Conservation (phyloP, 1,140 invertebrate species). For the Diuraphis noxia region DNA sequence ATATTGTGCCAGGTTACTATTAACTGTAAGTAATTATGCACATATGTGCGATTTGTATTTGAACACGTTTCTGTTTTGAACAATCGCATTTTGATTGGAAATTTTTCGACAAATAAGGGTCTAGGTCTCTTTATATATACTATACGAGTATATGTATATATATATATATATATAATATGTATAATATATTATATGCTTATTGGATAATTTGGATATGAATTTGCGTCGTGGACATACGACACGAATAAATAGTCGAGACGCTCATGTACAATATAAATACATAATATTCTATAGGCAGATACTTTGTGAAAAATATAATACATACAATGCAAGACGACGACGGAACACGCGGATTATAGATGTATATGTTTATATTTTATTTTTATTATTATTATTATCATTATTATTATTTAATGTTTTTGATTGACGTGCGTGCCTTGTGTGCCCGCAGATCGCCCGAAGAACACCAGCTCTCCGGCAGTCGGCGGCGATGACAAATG, state of each 20-base stretch:
- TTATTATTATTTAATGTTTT: neutral
- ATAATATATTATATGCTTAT: neutral
- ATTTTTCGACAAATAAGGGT: neutral
- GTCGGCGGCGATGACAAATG: constrained; percentile 47
- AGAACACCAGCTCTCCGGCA: neutral
- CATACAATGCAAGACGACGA: neutral
- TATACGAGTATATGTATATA: neutral
- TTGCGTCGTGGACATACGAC: neutral
- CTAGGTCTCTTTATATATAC: neutral
- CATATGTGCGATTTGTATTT: neutral
- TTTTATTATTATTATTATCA: neutral
- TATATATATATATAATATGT: too few species aligned
- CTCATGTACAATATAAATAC: neutral
- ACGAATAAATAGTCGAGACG: neutral
- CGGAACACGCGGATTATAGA: neutral
- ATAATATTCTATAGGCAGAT: neutral
- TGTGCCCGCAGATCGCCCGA: neutral
- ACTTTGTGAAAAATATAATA: neutral
- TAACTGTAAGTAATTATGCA: neutral
- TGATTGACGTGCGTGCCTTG: neutral
- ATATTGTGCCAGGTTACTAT: neutral
- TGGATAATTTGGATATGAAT: neutral
- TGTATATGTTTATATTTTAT: neutral
- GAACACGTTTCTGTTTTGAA: neutral
- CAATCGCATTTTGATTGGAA: neutral